A percentile compares a stretch with the other conserved stretches of the same genome.
These are phyloP conservation scores for Vimba vimba DNA, from an alignment of 2,113 vertebrate species.

Conservation along the genomic window DNA sequence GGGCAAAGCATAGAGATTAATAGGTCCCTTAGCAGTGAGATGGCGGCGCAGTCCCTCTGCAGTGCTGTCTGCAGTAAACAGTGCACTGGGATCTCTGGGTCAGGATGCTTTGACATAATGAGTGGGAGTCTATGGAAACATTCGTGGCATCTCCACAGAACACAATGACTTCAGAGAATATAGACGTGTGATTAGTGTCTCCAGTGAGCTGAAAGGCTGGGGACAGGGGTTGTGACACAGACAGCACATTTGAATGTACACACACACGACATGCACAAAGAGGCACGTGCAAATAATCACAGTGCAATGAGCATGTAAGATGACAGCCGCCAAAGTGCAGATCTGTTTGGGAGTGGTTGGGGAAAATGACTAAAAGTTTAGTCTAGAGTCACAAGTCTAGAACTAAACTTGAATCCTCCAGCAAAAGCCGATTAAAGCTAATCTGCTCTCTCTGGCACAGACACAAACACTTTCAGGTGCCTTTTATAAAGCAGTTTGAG, in stretches of 20 bases:
- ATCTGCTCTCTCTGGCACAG: conserved; percentile 13
- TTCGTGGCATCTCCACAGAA: conserved; percentile 3
- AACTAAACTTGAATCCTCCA: conserved; percentile 34
- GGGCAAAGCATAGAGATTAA: conserved; percentile 26
- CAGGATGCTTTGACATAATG: conserved; percentile 31
- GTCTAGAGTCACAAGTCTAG: conserved; percentile 15
- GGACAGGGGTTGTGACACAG: conserved; percentile 21
- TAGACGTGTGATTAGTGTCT: conserved; percentile 19
- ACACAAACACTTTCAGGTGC: conserved; percentile 14
- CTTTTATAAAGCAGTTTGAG: neutral
- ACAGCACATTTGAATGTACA: neutral
- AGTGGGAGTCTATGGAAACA: conserved; percentile 25
- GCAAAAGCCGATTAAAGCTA: conserved; percentile 33
- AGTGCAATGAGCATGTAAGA: conserved; percentile 24
- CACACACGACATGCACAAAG: neutral
- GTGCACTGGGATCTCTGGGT: neutral
- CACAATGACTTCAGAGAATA: neutral
- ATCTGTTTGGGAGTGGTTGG: conserved; percentile 13
- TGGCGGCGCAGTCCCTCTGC: neutral
- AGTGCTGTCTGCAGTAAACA: conserved; percentile 9
- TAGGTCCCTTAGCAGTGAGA: conserved; percentile 14
- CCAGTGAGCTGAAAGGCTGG: neutral
- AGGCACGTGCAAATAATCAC: neutral
- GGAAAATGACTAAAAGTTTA: conserved; percentile 26
- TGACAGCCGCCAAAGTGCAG: conserved; percentile 21